Evolutionary conservation across 2,113 vertebrate genomes (phyloP), one percentile per base, ranked within the genome.

Genomic region (Amphiprion ocellaris): DNA sequence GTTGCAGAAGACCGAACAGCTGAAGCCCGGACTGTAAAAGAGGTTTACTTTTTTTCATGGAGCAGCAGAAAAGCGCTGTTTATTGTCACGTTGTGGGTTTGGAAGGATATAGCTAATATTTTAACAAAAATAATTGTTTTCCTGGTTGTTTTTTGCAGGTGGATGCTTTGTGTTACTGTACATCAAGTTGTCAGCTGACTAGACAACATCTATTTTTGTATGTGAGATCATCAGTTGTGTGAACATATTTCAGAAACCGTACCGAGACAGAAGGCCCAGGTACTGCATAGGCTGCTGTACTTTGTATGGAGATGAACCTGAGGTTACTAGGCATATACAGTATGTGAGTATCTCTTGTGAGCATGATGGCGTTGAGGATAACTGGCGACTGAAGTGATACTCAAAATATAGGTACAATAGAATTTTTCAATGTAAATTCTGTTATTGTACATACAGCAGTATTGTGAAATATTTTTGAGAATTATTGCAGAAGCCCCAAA

Each of bases 401-500:
- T 90, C 82, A 85, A 84, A 94, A 78, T 94, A 95, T 95, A 95
- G 86, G 87, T 91, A 93, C 88, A 86, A 90, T 91, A 92, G 89
- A 90, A 87, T 92, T 93, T 92, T 92, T 92, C 90, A 93, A 90
- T 94, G 93, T 94, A 94, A 95, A 95, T 95, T 90, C 89, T 93
- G 93, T 95, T 95, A 95, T 95, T 95, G 94, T 95, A 94, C 92
- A 95, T 94, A 94, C 86, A 82, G 89, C 91, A 86, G 90, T 94
- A 93, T 93, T 93, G 93, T 94, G 93, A 94, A 92, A 92, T 92
- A 92, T 93, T 94, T 94, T 94, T 94, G 90, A 91, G 90, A 93
- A 89, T 91, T 92, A 93, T 94, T 84, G 90, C 91, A 92, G 89
- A 93, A 59, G 82, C 90, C 92, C 85, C 71, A 87, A 81, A 93